Evolutionary conservation across 2,797 vertebrate species (phyloP), one percentile per base, ranked within the genome.

Genomic region (Notolepis coatsorum): DNA sequence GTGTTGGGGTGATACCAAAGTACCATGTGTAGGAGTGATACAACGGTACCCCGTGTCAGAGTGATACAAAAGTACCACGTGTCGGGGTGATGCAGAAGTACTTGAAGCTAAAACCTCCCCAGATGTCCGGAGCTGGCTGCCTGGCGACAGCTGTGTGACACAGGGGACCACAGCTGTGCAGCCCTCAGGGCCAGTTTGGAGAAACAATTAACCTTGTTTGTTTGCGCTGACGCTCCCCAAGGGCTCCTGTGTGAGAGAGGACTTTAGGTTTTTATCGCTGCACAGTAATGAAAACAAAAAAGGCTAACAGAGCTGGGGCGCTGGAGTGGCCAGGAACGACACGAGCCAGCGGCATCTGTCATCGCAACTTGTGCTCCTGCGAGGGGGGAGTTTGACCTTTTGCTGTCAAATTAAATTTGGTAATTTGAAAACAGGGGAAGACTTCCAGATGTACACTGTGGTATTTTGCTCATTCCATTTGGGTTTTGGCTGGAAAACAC

Each of bases 61-160:
- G n/a, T n/a, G n/a, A n/a, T n/a, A n/a, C n/a, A n/a, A n/a, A n/a
- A n/a, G n/a, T n/a, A n/a, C n/a, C n/a, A n/a, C n/a, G n/a, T n/a
- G n/a, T n/a, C n/a, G n/a, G n/a, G n/a, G n/a, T n/a, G n/a, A n/a
- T n/a, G n/a, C n/a, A n/a, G n/a, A n/a, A n/a, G n/a, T n/a, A n/a
- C n/a, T n/a, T n/a, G n/a, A n/a, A n/a, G n/a, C n/a, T n/a, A n/a
- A 28, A 68, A 62, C 7, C 49, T 54, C 47, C 68, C 69, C 68
- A 84, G 61, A 72, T 82, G 61, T 54, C 50, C 58, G 61, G 42
- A 39, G 49, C 73, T 65, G 13, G 23, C 61, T 61, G 56, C 70
- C 55, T 41, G 17, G 55, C 42, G 52, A 71, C 84, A 85, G 75
- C 77, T 91, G 85, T 84, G 76, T 69, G 62, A 52, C 71, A 68